These are phyloP conservation scores for Pithys albifrons DNA, from an alignment of 2,113 vertebrate species.

Conservation along the genomic window DNA sequence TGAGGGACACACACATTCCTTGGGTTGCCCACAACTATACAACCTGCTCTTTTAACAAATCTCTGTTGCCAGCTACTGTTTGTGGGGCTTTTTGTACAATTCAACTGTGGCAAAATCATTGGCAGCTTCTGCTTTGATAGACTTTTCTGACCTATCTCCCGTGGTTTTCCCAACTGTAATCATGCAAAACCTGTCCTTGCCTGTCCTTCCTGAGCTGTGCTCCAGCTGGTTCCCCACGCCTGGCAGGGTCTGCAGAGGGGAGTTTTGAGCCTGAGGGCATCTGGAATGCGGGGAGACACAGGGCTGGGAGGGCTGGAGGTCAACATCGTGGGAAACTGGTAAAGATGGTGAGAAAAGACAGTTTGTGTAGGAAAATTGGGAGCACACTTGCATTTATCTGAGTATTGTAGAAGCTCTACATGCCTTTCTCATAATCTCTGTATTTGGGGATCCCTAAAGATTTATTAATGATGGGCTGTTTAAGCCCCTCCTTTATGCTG, in stretches of 20 bases:
- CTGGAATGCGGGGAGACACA: rapidly evolving
- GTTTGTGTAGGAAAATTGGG: neutral
- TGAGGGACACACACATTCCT: rapidly evolving
- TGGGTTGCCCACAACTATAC: rapidly evolving
- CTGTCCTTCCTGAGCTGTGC: neutral
- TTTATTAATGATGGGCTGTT: neutral
- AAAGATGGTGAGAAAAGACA: rapidly evolving
- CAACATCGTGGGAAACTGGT: rapidly evolving
- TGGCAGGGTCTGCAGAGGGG: neutral
- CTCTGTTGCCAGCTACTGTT: neutral
- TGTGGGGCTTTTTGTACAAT: neutral
- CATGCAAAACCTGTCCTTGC: neutral
- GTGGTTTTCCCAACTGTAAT: rapidly evolving
- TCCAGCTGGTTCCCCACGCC: rapidly evolving
- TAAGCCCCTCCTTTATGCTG: neutral
- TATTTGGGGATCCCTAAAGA: neutral
- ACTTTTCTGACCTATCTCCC: neutral
- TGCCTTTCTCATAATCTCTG: neutral
- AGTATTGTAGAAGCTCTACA: neutral
- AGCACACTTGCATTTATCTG: rapidly evolving
- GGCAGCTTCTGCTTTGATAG: neutral
- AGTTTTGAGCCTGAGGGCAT: neutral
- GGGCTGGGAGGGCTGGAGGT: rapidly evolving
- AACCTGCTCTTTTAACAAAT: neutral
- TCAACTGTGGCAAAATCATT: neutral